Evolutionary conservation across 2,888 invertebrate species (phyloP).

Genomic region (Pardosa pseudoannulata): DNA sequence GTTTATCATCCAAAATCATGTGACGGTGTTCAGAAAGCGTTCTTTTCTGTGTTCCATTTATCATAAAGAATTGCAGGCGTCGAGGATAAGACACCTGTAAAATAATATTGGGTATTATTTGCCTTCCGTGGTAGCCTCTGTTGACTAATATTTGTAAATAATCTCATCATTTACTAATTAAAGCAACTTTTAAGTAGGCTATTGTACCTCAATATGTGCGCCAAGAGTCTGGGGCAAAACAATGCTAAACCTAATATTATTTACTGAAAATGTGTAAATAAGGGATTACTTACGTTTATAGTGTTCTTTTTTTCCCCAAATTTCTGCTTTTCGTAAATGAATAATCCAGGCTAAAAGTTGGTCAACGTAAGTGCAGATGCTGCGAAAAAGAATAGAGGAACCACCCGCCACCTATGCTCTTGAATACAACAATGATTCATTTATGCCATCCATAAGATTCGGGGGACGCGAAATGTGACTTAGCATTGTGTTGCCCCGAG

Average conservation of each 20-base stretch:
- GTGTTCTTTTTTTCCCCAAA: not conserved
- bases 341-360: not conserved
- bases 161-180: too few species aligned
- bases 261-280: constrained; percentile 21
- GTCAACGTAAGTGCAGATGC: not conserved
- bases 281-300: constrained; percentile 44
- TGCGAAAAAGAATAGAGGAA: not conserved
- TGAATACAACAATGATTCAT: not conserved
- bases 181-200: not conserved
- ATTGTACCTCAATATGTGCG: constrained; percentile 31
- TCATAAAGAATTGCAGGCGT: constrained; percentile 30
- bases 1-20: not conserved
- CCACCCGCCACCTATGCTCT: not conserved
- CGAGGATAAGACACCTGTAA: constrained; percentile 58
- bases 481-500: constrained; percentile 72
- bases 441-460: not conserved
- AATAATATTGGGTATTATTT: constrained; percentile 57
- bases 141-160: constrained; percentile 2
- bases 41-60: not conserved
- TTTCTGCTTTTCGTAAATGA: not conserved
- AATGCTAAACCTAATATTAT: constrained; percentile 65
- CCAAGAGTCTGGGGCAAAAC: constrained; percentile 70
- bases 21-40: not conserved
- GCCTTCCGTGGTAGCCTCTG: constrained; percentile 12
- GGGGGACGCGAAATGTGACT: constrained; percentile 53